Percentiles rank a stretch among this genome's conserved stretches.
These are phyloP conservation scores for Meleagris gallopavo DNA, from an alignment of 2,113 vertebrate species.

Conservation along the genomic window DNA sequence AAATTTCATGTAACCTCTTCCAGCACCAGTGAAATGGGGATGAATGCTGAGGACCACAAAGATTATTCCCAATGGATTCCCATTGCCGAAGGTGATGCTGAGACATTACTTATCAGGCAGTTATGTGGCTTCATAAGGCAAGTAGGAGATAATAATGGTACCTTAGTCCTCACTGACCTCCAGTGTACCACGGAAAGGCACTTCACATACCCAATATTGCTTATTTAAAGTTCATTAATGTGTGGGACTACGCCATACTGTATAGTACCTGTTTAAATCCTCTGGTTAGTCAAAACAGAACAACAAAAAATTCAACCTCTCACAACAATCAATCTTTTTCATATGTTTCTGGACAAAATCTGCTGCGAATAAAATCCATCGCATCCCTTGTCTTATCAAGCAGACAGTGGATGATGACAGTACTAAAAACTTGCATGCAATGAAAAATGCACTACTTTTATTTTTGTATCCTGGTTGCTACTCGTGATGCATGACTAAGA, in stretches of 20 bases:
- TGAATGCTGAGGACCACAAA: not conserved
- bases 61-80: not conserved
- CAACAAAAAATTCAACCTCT: not conserved
- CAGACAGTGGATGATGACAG: not conserved
- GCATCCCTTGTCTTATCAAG: not conserved
- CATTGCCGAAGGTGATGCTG: not conserved
- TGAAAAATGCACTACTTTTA: conserved; percentile 15
- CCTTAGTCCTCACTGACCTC: not conserved
- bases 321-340: not conserved
- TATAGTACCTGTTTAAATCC: not conserved
- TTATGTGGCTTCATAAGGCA: not conserved
- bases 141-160: not conserved
- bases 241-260: not conserved
- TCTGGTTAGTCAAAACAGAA: not conserved
- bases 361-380: not conserved
- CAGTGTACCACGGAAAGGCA: not conserved
- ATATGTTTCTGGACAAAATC: not conserved
- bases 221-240: not conserved
- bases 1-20: not conserved
- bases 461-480: conserved; percentile 26
- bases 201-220: not conserved
- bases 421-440: not conserved
- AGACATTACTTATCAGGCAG: not conserved
- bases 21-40: not conserved
- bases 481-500: not conserved